Percentiles rank a stretch among this genome's conserved stretches.
Conservation (phyloP, 2,797 vertebrate species). For the Choloepus didactylus region DNA sequence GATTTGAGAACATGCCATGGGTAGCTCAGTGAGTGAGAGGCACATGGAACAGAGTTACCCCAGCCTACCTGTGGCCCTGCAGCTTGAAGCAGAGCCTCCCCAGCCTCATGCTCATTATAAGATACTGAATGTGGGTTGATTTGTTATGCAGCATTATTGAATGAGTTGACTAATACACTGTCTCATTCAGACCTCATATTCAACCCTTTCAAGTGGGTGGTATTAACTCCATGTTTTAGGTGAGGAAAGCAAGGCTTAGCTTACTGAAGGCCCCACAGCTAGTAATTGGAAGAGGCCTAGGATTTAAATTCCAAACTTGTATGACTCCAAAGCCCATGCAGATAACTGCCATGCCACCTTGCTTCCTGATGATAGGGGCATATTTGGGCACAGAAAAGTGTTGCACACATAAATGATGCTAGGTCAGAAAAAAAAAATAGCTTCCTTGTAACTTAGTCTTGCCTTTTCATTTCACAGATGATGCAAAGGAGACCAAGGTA, state of each 20-base stretch:
- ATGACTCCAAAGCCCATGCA: not conserved
- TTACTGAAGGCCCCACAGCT: not conserved
- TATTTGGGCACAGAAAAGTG: not conserved
- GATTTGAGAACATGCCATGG: not conserved
- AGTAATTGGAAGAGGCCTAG: not conserved
- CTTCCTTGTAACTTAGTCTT: not conserved
- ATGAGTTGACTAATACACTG: not conserved
- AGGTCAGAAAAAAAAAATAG: not conserved
- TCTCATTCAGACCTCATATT: not conserved
- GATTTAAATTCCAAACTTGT: not conserved
- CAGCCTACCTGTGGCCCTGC: not conserved
- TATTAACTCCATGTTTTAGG: not conserved
- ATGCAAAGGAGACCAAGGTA: not conserved
- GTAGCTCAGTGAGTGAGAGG: not conserved
- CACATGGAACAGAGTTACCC: not conserved
- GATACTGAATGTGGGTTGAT: not conserved
- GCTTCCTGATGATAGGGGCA: not conserved
- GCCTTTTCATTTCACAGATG: not conserved
- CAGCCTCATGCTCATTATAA: not conserved
- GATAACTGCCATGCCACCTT: not conserved
- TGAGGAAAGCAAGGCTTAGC: conserved; percentile 2
- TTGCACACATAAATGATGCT: not conserved
- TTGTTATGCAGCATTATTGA: not conserved
- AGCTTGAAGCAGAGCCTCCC: not conserved
- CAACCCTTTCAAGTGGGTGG: not conserved